A percentile compares a stretch with the other conserved stretches of the same genome.
These are phyloP conservation scores for Gavia stellata DNA, from an alignment of 2,113 vertebrate genomes.

Conservation along the genomic window DNA sequence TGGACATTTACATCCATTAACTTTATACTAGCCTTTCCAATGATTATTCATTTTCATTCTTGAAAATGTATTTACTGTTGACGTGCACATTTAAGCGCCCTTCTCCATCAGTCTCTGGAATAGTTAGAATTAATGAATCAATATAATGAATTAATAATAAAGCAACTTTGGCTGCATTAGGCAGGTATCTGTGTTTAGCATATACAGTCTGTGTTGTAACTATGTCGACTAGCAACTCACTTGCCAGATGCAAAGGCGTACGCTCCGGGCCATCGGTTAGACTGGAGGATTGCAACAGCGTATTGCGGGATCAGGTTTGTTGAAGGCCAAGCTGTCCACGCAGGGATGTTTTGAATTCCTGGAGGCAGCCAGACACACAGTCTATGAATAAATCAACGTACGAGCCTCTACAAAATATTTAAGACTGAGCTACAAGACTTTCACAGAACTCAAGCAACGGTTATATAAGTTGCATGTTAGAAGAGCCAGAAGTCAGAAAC, in stretches of 20 bases:
- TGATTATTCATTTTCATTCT: not conserved
- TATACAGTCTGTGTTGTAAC: not conserved
- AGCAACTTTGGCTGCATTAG: not conserved
- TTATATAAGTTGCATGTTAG: not conserved
- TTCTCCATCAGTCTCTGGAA: not conserved
- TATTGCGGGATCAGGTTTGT: slow-evolving; percentile 81
- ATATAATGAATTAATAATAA: not conserved
- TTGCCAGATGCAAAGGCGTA: slow-evolving; percentile 82
- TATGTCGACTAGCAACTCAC: slow-evolving; percentile 66
- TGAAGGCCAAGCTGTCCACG: slow-evolving; percentile 83
- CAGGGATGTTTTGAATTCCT: slow-evolving; percentile 81
- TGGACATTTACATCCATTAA: not conserved
- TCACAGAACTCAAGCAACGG: not conserved
- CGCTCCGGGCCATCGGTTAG: slow-evolving; percentile 93
- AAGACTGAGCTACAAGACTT: not conserved
- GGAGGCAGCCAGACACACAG: not conserved
- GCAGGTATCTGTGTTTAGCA: not conserved
- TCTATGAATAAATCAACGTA: not conserved
- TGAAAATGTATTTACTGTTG: not conserved
- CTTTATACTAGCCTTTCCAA: not conserved
- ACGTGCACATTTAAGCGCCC: not conserved
- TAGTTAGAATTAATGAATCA: not conserved
- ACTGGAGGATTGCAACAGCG: slow-evolving; percentile 82
- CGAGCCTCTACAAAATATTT: not conserved
- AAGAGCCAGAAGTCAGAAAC: not conserved